Evolutionary conservation across 2,113 vertebrate species (phyloP).

Genomic region (Phocoena sinus): DNA sequence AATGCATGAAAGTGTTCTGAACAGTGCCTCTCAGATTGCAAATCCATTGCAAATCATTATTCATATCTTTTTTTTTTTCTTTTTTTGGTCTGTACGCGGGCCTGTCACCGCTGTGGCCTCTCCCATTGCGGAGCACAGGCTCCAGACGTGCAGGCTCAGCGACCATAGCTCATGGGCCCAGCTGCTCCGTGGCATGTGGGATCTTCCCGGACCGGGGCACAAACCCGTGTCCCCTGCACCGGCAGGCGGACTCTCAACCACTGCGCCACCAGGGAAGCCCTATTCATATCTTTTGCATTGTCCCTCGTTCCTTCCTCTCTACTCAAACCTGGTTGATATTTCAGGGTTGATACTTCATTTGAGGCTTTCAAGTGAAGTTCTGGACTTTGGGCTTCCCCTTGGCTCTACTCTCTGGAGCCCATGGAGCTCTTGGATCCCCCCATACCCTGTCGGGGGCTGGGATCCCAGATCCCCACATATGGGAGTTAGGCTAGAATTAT

Average conservation of each 20-base stretch:
- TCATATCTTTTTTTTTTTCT: background rate
- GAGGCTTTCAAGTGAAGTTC: background rate
- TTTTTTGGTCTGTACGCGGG: too few relatives aligned
- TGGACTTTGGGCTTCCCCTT: background rate
- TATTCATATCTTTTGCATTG: background rate
- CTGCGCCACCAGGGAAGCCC: too few relatives aligned
- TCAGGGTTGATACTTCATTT: background rate
- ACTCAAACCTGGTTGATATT: background rate
- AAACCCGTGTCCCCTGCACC: too few relatives aligned
- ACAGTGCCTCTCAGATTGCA: background rate
- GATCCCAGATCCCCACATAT: background rate
- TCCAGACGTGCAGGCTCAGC: too few relatives aligned
- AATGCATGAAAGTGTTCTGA: background rate
- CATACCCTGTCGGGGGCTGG: background rate
- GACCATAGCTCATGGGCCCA: too few relatives aligned
- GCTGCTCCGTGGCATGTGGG: too few relatives aligned
- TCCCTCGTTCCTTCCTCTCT: background rate
- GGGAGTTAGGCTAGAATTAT: background rate
- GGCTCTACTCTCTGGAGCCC: background rate
- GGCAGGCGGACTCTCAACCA: too few relatives aligned
- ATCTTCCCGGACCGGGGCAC: too few relatives aligned
- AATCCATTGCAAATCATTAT: background rate
- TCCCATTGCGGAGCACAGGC: too few relatives aligned
- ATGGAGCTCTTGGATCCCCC: background rate
- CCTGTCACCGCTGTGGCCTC: too few relatives aligned